phyloP scores from a whole-genome alignment of 2,113 vertebrate genomes.

The Ploceus nigricollis region DNA sequence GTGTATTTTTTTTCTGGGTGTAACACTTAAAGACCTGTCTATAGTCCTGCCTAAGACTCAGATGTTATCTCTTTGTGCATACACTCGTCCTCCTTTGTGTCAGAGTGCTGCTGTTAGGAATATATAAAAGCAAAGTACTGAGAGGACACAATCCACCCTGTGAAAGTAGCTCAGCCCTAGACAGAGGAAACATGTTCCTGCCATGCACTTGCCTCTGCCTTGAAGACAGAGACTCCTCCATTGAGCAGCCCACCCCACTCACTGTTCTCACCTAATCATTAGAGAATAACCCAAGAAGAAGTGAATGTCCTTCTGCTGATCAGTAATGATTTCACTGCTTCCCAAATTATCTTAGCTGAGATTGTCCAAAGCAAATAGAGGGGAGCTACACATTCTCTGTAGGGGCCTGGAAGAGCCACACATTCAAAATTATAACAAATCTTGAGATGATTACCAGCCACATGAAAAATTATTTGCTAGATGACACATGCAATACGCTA shows the following conservation, averaged over 20 bases:
- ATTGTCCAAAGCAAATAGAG: neutral
- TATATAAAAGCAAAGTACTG: neutral
- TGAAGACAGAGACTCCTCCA: neutral
- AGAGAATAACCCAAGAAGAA: rapidly evolving
- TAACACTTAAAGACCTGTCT: neutral
- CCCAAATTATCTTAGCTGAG: neutral
- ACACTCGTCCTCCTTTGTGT: neutral
- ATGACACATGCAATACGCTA: neutral
- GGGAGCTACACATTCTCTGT: neutral
- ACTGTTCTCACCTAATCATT: neutral
- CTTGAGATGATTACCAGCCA: neutral
- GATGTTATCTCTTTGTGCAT: neutral
- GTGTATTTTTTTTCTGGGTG: neutral
- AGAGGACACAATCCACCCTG: neutral
- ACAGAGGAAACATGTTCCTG: neutral
- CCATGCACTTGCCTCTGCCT: neutral
- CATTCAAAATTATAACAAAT: neutral
- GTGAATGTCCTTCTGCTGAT: neutral
- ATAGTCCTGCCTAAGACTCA: neutral
- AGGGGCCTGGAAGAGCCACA: neutral
- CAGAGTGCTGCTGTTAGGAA: neutral
- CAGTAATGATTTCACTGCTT: neutral
- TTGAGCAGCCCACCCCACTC: rapidly evolving
- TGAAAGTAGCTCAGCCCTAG: neutral
- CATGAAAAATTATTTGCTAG: neutral